Base-by-base conservation (phyloP, 2,113 vertebrate species). In the Heterotis niloticus region DNA sequence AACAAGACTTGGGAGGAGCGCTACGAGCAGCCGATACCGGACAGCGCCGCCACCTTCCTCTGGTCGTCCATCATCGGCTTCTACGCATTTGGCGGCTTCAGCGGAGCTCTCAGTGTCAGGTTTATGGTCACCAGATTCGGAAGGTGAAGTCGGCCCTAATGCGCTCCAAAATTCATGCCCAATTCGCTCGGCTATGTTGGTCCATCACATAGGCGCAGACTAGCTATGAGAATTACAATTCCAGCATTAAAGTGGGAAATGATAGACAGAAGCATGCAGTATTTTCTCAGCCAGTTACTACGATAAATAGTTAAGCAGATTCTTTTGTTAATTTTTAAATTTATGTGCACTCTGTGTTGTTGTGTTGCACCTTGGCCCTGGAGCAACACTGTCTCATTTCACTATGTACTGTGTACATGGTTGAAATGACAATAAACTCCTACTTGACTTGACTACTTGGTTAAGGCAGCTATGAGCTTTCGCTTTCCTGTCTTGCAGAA, bases 21-120 rank as follows among this genome's bases (percentile, higher is more conserved):
- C 62, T 88, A 90, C 5, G 69, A 80, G 1, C 84, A 87, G 74
- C 34, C 75, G 29, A 86, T 88, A 0, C 18, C 77, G 44, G 70
- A 75, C 5, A 76, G 84, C 51, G 90, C 81, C 0, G 44, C 89
- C 84, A 92, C 88, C 0, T 80, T 91, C 60, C 88, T 93, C 82
- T 92, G 92, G 92, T 91, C 88, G 23, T 79, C 88, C 1, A 82
- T 92, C 0, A 88, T 93, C 5, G 86, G 89, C 34, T 18, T 87
- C 9, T 90, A 78, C 5, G 84, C 88, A 7, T 52, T 91, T 0
- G 92, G 92, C 5, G 92, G 87, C 16, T 60, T 93, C 4, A 64
- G 84, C 20, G 92, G 92, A 1, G 80, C 87, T 0, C 0, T 84
- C 9, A 85, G 85, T n/a, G 78, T 91, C 54, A 87, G 78, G 59